Conservation (phyloP, 2,888 invertebrate genomes). For the Lasioglossum oenotherae region DNA sequence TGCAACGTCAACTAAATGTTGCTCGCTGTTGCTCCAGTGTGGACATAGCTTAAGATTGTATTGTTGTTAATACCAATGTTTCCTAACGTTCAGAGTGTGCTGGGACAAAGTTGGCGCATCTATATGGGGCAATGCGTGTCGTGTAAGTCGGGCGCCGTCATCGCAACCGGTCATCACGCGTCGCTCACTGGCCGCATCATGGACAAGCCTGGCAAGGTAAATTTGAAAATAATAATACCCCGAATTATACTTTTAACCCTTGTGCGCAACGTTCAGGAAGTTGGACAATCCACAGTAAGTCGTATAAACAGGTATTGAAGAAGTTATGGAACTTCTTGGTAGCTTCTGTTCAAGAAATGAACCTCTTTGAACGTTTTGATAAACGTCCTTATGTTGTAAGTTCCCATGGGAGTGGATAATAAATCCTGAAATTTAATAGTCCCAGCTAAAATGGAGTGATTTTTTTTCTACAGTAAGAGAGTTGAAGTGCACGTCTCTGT, state of each 20-base stretch:
- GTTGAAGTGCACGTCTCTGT: no score
- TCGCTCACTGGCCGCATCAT: slow-evolving; percentile 85
- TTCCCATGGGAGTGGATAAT: not conserved
- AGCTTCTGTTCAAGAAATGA: not conserved
- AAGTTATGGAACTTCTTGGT: not conserved
- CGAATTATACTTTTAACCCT: not conserved
- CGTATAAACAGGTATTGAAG: not conserved
- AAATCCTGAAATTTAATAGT: not conserved
- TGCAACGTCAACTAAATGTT: not conserved
- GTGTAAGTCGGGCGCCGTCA: slow-evolving; percentile 87
- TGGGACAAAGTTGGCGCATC: slow-evolving; percentile 79
- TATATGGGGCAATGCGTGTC: slow-evolving; percentile 93
- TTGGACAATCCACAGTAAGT: not conserved
- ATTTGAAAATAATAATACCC: not conserved
- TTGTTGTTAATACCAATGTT: slow-evolving; percentile 24
- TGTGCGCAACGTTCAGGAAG: not conserved
- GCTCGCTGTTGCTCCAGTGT: not conserved
- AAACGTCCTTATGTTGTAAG: not conserved
- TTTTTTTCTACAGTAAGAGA: no score
- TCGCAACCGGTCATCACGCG: slow-evolving; percentile 87
- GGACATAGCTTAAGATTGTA: not conserved
- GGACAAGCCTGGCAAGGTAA: slow-evolving; percentile 81
- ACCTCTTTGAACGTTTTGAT: no score
- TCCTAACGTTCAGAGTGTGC: slow-evolving; percentile 71
- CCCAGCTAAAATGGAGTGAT: not conserved